Conservation (phyloP, 2,888 invertebrate genomes). For the Cephus spinipes region DNA sequence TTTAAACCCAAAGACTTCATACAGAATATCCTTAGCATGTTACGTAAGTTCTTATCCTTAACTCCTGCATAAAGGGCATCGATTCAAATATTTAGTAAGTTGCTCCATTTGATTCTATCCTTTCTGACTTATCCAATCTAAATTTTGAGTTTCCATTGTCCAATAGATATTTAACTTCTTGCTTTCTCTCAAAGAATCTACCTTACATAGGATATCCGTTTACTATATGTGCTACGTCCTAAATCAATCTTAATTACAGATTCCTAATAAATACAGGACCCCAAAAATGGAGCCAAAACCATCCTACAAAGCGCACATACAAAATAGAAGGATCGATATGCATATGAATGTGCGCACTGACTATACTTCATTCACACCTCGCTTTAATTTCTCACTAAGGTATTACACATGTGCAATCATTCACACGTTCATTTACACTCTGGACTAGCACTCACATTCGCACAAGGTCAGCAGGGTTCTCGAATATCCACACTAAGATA, state of each 20-base stretch:
- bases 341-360: neutral
- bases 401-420: neutral
- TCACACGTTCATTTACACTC: neutral
- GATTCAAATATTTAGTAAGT: neutral
- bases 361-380: neutral
- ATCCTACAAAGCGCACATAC: constrained; percentile 30
- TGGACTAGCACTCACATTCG: neutral
- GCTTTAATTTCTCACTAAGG: neutral
- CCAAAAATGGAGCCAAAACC: constrained; percentile 25
- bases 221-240: neutral
- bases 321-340: constrained; percentile 28
- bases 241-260: neutral
- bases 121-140: neutral
- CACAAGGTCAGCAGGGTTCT: neutral
- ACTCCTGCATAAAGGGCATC: neutral
- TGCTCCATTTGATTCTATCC: neutral
- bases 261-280: neutral
- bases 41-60: no score
- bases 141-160: neutral
- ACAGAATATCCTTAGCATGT: neutral
- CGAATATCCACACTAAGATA: neutral
- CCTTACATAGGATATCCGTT: neutral
- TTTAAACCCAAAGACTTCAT: neutral
- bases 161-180: neutral
- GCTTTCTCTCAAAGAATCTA: neutral